Evolutionary conservation across 2,888 invertebrate genomes (phyloP), one percentile per base, ranked within the genome.

Genomic region (Macrosoma leucophasiata): DNA sequence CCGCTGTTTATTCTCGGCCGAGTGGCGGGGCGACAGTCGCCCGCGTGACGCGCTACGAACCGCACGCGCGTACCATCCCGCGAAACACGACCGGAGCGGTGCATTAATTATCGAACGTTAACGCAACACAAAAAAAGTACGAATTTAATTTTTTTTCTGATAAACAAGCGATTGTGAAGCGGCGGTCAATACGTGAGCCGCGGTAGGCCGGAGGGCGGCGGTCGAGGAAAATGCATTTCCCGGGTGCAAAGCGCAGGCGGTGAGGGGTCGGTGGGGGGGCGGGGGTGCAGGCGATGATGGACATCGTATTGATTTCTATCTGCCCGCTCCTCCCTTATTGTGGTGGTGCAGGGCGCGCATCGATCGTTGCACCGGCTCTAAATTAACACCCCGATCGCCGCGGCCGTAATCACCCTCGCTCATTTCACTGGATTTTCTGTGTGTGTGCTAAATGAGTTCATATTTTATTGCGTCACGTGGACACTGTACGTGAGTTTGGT

Each of bases 281-380:
- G 86, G 78, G 86, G 86, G 84, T 86, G 86, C 86, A 86, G 79
- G 81, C 81, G 81, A 82, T 85, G 84, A 81, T 86, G 86, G 85
- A 86, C 85, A 84, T 75, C 78, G 82, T 84, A 84, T 84, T 79
- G 84, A 84, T 84, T 84, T 82, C 79, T 82, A 82, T 82, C 84
- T 84, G 82, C 61, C 79, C 82, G 79, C 81, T 78, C 79, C 79
- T 79, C 81, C 79, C 79, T 73, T 73, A 69, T 74, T 71, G 79
- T 75, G 72, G 72, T 64, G 73, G 71, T 76, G 79, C 78, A 78
- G 73, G 74, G 75, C 69, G 73, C 71, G 74, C 64, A 78, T 78
- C 77, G 74, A 78, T 79, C 67, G 81, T 81, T 81, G 81, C 72
- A 77, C 72, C 33, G 43, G 55, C 55, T 53, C 55, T 65, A 56